Percentiles rank a stretch among this genome's conserved stretches.
phyloP scores from a whole-genome alignment of 1,140 invertebrate species.

The Propsilocerus akamusi region DNA sequence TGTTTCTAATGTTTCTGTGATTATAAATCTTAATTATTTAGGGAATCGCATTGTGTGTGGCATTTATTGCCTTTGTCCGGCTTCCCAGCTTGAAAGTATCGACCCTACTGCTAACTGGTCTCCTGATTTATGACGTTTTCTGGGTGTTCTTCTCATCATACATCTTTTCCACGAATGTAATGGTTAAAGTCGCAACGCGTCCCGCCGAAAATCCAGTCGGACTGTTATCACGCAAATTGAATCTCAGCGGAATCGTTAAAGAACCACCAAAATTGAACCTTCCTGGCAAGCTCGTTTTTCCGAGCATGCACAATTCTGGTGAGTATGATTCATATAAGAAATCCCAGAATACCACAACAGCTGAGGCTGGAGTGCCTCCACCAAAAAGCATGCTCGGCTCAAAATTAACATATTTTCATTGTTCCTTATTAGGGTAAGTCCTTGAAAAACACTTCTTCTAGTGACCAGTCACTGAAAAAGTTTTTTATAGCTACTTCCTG shows the following conservation, averaged over 20 bases:
- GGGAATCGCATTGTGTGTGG: slow-evolving; percentile 94
- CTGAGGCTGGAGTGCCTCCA: slow-evolving; percentile 18
- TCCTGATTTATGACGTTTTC: slow-evolving; percentile 94
- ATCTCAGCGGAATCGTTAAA: slow-evolving; percentile 66
- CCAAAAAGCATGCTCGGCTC: slow-evolving; percentile 26
- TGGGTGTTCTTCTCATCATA: slow-evolving; percentile 98
- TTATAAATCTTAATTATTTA: no score
- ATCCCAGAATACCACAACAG: slow-evolving; percentile 28
- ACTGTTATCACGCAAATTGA: slow-evolving; percentile 76
- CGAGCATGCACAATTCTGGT: slow-evolving; percentile 84
- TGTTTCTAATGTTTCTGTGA: no score
- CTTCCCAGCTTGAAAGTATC: slow-evolving; percentile 93
- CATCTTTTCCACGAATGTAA: slow-evolving; percentile 96
- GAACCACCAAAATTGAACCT: slow-evolving; percentile 88
- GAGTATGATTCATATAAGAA: slow-evolving; percentile 97
- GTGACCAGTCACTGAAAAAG: background rate
- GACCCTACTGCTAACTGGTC: slow-evolving; percentile 78
- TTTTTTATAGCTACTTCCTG: slow-evolving; percentile 56
- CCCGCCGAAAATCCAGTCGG: slow-evolving; percentile 94
- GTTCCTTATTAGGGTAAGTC: slow-evolving; percentile 71
- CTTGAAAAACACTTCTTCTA: background rate
- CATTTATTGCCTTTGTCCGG: slow-evolving; percentile 91
- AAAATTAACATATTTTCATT: slow-evolving; percentile 80
- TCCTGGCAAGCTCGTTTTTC: slow-evolving; percentile 93
- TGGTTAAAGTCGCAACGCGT: slow-evolving; percentile 78